phyloP scores from a whole-genome alignment of 1,140 invertebrate genomes.

The Lordiphosa mommai region DNA sequence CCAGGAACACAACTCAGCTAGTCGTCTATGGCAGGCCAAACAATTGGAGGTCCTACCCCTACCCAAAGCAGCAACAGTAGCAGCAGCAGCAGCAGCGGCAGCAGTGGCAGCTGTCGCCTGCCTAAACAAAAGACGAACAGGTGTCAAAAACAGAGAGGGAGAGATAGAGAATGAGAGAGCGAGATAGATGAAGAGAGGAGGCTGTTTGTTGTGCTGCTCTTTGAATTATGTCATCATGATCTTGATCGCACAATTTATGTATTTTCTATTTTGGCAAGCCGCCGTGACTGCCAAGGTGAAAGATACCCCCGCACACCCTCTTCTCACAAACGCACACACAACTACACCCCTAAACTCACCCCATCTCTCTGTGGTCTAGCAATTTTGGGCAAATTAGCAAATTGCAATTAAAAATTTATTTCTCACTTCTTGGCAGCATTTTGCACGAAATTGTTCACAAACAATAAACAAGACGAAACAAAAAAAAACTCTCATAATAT shows the following conservation, averaged over 20 bases:
- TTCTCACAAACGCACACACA: neutral
- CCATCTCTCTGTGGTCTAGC: constrained; percentile 20
- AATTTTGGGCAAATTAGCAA: constrained; percentile 43
- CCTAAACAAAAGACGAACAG: constrained; percentile 40
- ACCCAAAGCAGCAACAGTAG: neutral
- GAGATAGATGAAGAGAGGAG: neutral
- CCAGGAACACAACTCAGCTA: neutral
- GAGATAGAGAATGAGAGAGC: neutral
- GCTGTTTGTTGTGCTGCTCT: constrained; percentile 7
- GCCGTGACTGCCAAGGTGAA: constrained; percentile 61
- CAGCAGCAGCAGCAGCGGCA: neutral
- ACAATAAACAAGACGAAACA: constrained; percentile 25
- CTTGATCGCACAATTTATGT: constrained; percentile 73
- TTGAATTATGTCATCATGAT: constrained; percentile 60
- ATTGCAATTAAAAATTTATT: constrained; percentile 50
- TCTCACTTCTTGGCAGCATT: constrained; percentile 41
- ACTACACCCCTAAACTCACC: neutral
- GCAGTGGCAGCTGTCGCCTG: constrained; percentile 25
- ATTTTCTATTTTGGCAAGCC: constrained; percentile 70
- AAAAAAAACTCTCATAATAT: constrained; percentile 24
- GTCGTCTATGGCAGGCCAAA: constrained; percentile 30
- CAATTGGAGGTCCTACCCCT: constrained; percentile 20
- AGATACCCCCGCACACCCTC: neutral
- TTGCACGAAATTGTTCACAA: constrained; percentile 24
- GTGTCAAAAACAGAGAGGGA: constrained; percentile 33